A percentile compares a stretch with the other conserved stretches of the same genome.
These are phyloP conservation scores for Akabosia matsudoensis DNA, from an alignment of 1,140 invertebrate species.

Conservation along the genomic window DNA sequence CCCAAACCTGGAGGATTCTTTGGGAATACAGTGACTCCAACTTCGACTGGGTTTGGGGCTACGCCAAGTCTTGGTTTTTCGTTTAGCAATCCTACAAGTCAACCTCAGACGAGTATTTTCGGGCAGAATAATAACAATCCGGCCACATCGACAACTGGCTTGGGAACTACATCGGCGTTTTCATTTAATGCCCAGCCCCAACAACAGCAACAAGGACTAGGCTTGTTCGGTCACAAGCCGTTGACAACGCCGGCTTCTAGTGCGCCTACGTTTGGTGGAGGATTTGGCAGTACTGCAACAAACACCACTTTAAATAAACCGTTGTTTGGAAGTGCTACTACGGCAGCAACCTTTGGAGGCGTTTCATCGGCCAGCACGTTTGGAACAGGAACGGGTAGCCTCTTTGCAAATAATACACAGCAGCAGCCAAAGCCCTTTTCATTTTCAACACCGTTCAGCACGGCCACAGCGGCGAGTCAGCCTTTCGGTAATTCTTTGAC, in stretches of 20 bases:
- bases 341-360: slow-evolving; percentile 54
- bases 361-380: slow-evolving; percentile 55
- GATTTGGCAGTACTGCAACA: slow-evolving; percentile 39
- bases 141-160: slow-evolving; percentile 40
- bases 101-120: slow-evolving; percentile 29
- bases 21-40: slow-evolving; percentile 15
- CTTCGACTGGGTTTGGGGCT: not conserved
- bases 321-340: slow-evolving; percentile 41
- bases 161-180: slow-evolving; percentile 36
- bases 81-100: slow-evolving; percentile 37
- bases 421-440: slow-evolving; percentile 25
- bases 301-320: slow-evolving; percentile 32
- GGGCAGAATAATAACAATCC: slow-evolving; percentile 31
- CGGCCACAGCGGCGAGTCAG: slow-evolving; percentile 57
- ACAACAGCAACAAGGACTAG: slow-evolving; percentile 29
- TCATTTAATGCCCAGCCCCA: slow-evolving; percentile 28
- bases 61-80: not conserved
- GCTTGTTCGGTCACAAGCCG: slow-evolving; percentile 39
- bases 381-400: slow-evolving; percentile 50
- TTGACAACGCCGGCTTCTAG: slow-evolving; percentile 35
- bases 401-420: slow-evolving; percentile 33
- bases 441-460: slow-evolving; percentile 53
- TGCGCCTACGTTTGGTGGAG: slow-evolving; percentile 22
- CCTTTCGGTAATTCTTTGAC: slow-evolving; percentile 50
- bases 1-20: slow-evolving; percentile 42